phyloP scores from a whole-genome alignment of 1,140 invertebrate genomes.

The Brachionus koreanus region DNA sequence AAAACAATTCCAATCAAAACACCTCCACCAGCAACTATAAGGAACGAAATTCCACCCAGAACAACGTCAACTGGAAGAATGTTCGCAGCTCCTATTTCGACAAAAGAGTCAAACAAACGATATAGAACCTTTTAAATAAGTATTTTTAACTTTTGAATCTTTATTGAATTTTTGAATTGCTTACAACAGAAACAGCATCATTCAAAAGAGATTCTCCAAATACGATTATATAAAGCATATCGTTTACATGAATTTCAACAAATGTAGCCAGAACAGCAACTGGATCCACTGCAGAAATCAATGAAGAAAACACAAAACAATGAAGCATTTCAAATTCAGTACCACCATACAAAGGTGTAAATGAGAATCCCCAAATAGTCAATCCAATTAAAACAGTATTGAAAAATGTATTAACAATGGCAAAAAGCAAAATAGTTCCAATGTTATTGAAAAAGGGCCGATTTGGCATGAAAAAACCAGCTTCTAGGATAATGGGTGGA shows the following conservation, averaged over 20 bases:
- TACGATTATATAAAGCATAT: constrained; percentile 96
- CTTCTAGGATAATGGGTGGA: constrained; percentile 58
- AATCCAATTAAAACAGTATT: constrained; percentile 48
- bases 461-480: constrained; percentile 58
- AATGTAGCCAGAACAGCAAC: constrained; percentile 83
- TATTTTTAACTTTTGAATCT: not conserved
- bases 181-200: constrained; percentile 60
- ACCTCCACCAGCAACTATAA: constrained; percentile 87
- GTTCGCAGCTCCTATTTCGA: constrained; percentile 54
- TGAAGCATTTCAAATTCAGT: constrained; percentile 38
- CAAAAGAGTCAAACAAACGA: constrained; percentile 57
- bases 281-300: constrained; percentile 59
- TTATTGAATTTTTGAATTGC: not conserved
- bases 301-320: constrained; percentile 67
- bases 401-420: constrained; percentile 52
- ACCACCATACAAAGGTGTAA: constrained; percentile 10
- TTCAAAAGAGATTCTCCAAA: constrained; percentile 97
- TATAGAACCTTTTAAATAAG: constrained; percentile 49
- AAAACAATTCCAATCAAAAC: constrained; percentile 88
- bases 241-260: constrained; percentile 96
- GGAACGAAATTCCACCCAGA: constrained; percentile 76
- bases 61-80: constrained; percentile 64
- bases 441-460: constrained; percentile 57
- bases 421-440: constrained; percentile 55
- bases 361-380: constrained; percentile 44